Evolutionary conservation across 1,140 invertebrate genomes (phyloP).

Genomic region (Hormaphis cornu): DNA sequence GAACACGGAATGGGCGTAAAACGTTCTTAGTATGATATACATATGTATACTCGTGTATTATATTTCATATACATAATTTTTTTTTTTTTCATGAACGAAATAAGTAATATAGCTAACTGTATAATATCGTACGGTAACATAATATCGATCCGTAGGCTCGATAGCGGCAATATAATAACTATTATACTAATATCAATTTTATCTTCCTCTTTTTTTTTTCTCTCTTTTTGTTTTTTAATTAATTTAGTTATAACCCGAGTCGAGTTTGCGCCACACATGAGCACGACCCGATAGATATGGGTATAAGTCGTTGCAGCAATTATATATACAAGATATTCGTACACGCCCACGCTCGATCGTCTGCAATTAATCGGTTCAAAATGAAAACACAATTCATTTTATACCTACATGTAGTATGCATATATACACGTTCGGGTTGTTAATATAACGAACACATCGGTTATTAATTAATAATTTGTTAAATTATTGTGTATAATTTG

Average conservation of each 20-base stretch:
- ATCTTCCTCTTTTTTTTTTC: conserved; percentile 23
- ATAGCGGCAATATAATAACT: conserved; percentile 25
- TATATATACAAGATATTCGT: conserved; percentile 1
- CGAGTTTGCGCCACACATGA: background rate
- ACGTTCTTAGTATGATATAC: no score
- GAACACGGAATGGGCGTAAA: conserved; percentile 31
- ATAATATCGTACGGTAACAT: no score
- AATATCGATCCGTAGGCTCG: conserved; percentile 22
- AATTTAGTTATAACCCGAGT: conserved; percentile 30
- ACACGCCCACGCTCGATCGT: conserved; percentile 30
- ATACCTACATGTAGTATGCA: no score
- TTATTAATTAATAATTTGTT: conserved; percentile 33
- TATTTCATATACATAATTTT: no score
- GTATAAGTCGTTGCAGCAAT: conserved; percentile 3
- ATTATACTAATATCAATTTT: conserved; percentile 21
- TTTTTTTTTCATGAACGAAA: background rate
- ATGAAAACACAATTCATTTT: conserved; percentile 12
- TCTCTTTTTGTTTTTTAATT: conserved; percentile 30
- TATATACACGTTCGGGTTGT: background rate
- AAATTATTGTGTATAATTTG: conserved; percentile 26
- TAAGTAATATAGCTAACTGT: conserved; percentile 28
- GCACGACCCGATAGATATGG: conserved; percentile 7
- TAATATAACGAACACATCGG: conserved; percentile 3
- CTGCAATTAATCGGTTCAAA: conserved; percentile 28
- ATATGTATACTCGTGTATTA: no score